phyloP scores from a whole-genome alignment of 1,140 invertebrate genomes.

The Pantala flavescens region DNA sequence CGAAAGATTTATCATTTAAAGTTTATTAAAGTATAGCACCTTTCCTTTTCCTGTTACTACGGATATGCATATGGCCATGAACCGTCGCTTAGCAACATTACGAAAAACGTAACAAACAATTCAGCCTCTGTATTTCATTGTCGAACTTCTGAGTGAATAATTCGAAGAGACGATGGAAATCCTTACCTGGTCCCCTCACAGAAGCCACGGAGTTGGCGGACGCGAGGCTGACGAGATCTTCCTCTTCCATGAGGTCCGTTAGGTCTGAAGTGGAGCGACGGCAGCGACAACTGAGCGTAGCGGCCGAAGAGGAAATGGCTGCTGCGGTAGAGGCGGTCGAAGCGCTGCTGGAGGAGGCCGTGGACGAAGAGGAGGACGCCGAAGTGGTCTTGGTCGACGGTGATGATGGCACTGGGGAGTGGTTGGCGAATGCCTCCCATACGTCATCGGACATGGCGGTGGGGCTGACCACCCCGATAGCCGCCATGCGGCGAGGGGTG shows the following conservation, averaged over 20 bases:
- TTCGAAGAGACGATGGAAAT: too few relatives aligned
- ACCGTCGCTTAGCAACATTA: too few relatives aligned
- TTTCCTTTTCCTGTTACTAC: too few relatives aligned
- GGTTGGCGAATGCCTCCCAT: neutral
- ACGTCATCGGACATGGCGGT: neutral
- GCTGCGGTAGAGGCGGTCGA: slow-evolving; percentile 11
- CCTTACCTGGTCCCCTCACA: neutral
- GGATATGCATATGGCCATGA: too few relatives aligned
- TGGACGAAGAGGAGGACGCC: neutral
- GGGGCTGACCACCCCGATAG: neutral
- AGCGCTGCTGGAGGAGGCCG: neutral
- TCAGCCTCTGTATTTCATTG: too few relatives aligned
- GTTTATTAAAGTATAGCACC: too few relatives aligned
- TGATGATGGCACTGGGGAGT: neutral
- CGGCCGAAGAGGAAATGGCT: slow-evolving; percentile 6
- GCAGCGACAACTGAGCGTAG: slow-evolving; percentile 1
- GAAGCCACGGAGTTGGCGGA: neutral
- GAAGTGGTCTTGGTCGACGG: neutral
- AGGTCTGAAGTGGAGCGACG: slow-evolving; percentile 21
- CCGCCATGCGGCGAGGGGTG: neutral
- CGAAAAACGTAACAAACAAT: too few relatives aligned
- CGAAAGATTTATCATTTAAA: too few relatives aligned
- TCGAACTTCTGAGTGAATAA: too few relatives aligned
- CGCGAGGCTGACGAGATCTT: neutral
- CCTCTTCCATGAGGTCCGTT: slow-evolving; percentile 20